Base-by-base conservation (phyloP, 2,113 vertebrate species). In the Ellobius talpinus region DNA sequence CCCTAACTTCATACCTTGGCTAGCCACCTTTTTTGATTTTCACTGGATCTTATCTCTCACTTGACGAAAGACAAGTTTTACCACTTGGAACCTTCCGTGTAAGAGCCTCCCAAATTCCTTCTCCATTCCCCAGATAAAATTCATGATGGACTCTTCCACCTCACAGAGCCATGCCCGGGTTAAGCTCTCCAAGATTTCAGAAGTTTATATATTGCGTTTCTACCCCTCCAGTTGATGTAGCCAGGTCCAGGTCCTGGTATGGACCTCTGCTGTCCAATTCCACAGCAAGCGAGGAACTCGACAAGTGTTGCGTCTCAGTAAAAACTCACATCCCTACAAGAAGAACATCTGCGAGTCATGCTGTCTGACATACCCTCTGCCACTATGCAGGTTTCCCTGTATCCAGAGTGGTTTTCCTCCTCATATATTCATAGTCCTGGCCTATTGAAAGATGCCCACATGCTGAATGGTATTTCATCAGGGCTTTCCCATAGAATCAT, bases 41-140 rank as follows among this genome's bases (percentile, higher is more conserved):
- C 72, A 26, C 61, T 19, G 50, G 50, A 42, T 90, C 89, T 70
- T 85, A 13, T 70, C 85, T 87, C 78, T 87, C 85, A 50, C 63
- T 93, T 31, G 76, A 61, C 21, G 42, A 95, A 65, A 86, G n/a
- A 93, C 42, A 88, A 39, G 5, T 88, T 91, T 92, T 72, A 55
- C 55, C n/a, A 63, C 9, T 42, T 85, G 82, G 47, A 95, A 68
- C 81, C 70, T 55, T 86, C 47, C 63, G 33, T 86, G 58, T 42
- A 76, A 70, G 23, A 92, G 74, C 19, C 42, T 89, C 91, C 81
- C 85, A 92, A 87, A 87, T 96, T 55, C 78, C 39, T 86, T 93
- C 70, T 92, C 55, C 85, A 36, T 36, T 86, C 47, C 17, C 70
- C 55, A 88, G 86, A 81, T 61, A 84, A 76, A 66, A 45, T 47